phyloP scores from a whole-genome alignment of 2,797 vertebrate species.

The Syndactyla subalaris region DNA sequence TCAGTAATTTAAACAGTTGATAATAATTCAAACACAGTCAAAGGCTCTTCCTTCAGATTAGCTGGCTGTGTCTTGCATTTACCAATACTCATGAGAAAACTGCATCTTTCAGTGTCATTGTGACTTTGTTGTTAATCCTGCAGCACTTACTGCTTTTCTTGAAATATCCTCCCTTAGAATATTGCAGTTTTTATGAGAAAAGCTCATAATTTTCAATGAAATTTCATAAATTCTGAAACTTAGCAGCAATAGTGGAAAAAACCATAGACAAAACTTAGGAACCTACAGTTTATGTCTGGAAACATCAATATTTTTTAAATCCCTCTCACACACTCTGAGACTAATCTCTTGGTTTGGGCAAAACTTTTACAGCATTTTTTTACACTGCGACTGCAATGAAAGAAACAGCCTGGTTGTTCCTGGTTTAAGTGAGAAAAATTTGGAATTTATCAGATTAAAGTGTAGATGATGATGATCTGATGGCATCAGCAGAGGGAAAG shows the following conservation, averaged over 20 bases:
- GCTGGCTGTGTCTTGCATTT: not conserved
- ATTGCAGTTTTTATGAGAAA: not conserved
- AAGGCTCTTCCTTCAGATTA: not conserved
- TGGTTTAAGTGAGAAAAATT: not conserved
- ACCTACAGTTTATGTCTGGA: not conserved
- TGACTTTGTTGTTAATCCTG: not conserved
- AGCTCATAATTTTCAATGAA: not conserved
- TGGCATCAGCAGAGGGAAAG: not conserved
- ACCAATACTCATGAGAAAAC: not conserved
- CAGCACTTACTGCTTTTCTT: not conserved
- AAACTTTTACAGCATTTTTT: not conserved
- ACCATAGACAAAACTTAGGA: not conserved
- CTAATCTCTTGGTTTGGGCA: not conserved
- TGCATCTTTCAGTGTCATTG: not conserved
- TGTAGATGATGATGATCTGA: not conserved
- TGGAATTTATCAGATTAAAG: not conserved
- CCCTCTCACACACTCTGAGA: rapidly evolving
- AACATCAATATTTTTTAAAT: not conserved
- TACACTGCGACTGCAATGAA: not conserved
- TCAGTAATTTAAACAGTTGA: not conserved
- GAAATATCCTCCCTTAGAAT: not conserved
- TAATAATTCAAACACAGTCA: not conserved
- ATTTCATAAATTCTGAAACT: not conserved
- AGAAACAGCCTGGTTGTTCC: not conserved
- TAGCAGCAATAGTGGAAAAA: not conserved